Conservation (phyloP, 2,113 vertebrate species). For the Leptosomus discolor region DNA sequence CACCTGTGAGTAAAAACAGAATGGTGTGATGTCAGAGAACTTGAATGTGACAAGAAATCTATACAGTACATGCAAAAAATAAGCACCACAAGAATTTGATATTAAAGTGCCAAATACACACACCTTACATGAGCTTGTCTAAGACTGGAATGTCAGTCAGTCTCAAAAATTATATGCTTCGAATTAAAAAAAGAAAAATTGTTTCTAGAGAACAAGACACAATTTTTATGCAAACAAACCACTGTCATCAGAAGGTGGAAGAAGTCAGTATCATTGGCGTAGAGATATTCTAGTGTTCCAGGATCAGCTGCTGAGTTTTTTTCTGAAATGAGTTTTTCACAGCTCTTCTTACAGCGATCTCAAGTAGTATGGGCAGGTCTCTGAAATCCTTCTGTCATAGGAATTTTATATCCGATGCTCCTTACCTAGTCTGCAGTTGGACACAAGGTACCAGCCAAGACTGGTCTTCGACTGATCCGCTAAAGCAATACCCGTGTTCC, state of each 20-base stretch:
- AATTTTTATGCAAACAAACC: neutral
- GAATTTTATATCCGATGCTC: neutral
- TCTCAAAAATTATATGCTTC: neutral
- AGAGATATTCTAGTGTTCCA: neutral
- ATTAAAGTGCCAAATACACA: neutral
- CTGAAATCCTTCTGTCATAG: neutral
- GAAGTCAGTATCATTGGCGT: neutral
- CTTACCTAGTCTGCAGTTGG: neutral
- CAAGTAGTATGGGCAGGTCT: neutral
- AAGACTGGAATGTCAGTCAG: neutral
- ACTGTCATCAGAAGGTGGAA: neutral
- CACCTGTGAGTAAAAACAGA: neutral
- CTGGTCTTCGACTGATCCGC: neutral
- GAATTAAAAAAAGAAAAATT: neutral
- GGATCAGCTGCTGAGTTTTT: neutral
- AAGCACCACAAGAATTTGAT: neutral
- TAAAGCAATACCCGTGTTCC: neutral
- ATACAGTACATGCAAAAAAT: neutral
- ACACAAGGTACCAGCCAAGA: neutral
- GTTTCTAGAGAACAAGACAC: neutral
- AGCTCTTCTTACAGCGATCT: neutral
- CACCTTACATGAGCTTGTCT: neutral
- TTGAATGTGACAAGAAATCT: neutral
- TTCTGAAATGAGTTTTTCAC: neutral
- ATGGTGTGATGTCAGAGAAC: neutral